Base-by-base conservation (phyloP, 2,888 invertebrate species). In the Hirtodrosophila trivittata region DNA sequence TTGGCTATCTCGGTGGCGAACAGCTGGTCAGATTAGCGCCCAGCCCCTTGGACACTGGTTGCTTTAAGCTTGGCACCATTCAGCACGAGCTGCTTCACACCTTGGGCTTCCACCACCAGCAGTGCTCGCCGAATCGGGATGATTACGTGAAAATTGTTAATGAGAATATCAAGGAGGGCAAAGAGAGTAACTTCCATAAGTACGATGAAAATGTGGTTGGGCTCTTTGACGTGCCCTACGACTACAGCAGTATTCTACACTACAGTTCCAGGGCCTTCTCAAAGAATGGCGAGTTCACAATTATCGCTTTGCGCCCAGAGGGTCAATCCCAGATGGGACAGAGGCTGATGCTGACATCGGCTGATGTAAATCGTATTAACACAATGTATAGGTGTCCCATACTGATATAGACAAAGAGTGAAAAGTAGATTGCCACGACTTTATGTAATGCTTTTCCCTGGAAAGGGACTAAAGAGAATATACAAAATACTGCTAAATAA, bases 81-180 rank as follows among this genome's bases (percentile, higher is more conserved):
- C 90, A 95, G n/a, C 96, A 96, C 76, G 96, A 96, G 87, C 89
- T 96, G 45, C 92, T 96, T 89, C 96, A 96, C 82, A 94, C 94
- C 0, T 78, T 94, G 6, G 96, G 96, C 0, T 96, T 96, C 88
- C 92, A 94, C 87, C 96, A 96, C 87, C 96, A 96, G 80, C 96
- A 96, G 87, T 94, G 94, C 78, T 92, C 95, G 0, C 92, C 92
- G 0, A 94, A 96, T 83, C 91, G 96, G 0, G 95, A 96, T 85
- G 92, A 93, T 32, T 94, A 91, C 77, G 94, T 95, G 0, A 88
- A 81, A 1, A 92, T 96, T 26, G 90, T 92, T 0, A 65, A 70
- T 3, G 88, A 89, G 3, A 89, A 90, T 25, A 89, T 90, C 1
- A 26, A 87, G 86, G 64, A 89, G 92, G 95, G 94, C 0, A 91